Evolutionary conservation across 2,113 vertebrate genomes (phyloP), one percentile per base, ranked within the genome.

Genomic region (Tetrax tetrax): DNA sequence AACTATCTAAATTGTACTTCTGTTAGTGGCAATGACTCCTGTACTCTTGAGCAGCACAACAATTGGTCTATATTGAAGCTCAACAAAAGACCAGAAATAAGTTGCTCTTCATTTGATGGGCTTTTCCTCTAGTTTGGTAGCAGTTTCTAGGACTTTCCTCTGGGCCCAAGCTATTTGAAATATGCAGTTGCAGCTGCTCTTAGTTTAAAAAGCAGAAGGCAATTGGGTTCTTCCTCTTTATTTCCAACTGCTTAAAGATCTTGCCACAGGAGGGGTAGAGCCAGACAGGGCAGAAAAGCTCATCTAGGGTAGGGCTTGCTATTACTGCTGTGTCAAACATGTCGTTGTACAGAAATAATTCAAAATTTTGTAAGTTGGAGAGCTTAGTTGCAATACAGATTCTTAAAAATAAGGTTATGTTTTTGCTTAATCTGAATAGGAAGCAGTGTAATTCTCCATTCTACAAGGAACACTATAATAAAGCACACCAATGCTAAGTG

Each of bases 401-500:
- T 56, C 50, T 80, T 82, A 43, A 65, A 93, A 78, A 59, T 57
- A 53, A 61, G 18, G 37, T 74, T 86, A 31, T 35, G 14, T 12
- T 75, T 83, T 70, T 61, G 4, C 35, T 80, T 75, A 43, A 33
- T 87, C 38, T 79, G 57, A 63, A 50, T 35, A 91, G 65, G 57
- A 75, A 68, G 37, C 41, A 60, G 10, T 51, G 22, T 51, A 78
- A 68, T 71, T 82, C 50, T 57, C 18, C 59, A 43, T 84, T 79
- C 64, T 70, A 33, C 47, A 75, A 66, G 69, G 24, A 92, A 45
- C 19, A 35, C n/a, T 47, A 37, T 22, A 72, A 15, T 23, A 68
- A 93, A 59, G n/a, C 22, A 63, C 65, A 59, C 9, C 31, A 79
- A 87, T 92, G 17, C 28, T 66, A 87, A 92, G 48, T n/a, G 57